A percentile compares a stretch with the other conserved stretches of the same genome.
Conservation (phyloP, 2,797 vertebrate species). For the Coregonus suidteri region DNA sequence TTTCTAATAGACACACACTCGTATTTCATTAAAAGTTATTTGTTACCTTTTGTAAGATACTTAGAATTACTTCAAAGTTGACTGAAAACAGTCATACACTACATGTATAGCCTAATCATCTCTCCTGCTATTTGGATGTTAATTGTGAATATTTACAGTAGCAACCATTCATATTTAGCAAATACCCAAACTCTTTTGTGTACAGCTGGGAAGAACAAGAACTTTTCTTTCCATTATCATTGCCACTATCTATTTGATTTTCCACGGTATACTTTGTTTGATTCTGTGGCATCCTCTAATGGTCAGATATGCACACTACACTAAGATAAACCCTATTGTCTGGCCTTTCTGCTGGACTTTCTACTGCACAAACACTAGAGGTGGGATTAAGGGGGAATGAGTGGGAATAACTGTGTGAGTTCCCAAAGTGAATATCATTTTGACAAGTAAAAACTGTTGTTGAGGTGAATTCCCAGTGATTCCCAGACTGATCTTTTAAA, state of each 20-base stretch:
- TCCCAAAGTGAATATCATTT: background rate
- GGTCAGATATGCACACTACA: slow-evolving; percentile 69
- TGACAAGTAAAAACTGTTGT: background rate
- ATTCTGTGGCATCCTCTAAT: slow-evolving; percentile 74
- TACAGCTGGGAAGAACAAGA: slow-evolving; percentile 15
- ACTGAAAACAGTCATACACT: background rate
- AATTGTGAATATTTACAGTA: no score
- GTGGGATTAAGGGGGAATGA: background rate
- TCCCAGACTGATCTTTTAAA: no score
- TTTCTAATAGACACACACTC: background rate
- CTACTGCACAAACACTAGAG: background rate
- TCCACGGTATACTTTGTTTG: slow-evolving; percentile 50
- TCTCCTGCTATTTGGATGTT: background rate
- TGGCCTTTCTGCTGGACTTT: slow-evolving; percentile 4
- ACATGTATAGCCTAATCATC: background rate
- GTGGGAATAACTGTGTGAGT: background rate
- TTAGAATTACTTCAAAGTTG: background rate
- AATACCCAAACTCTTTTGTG: slow-evolving; percentile 25
- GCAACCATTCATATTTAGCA: slow-evolving; percentile 7
- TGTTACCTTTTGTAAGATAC: background rate
- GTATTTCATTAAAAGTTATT: background rate
- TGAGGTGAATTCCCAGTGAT: background rate
- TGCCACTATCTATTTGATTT: background rate
- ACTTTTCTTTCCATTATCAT: slow-evolving; percentile 10
- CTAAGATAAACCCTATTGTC: background rate